Evolutionary conservation across 2,797 vertebrate genomes (phyloP), one percentile per base, ranked within the genome.

Genomic region (Astyanax mexicanus): DNA sequence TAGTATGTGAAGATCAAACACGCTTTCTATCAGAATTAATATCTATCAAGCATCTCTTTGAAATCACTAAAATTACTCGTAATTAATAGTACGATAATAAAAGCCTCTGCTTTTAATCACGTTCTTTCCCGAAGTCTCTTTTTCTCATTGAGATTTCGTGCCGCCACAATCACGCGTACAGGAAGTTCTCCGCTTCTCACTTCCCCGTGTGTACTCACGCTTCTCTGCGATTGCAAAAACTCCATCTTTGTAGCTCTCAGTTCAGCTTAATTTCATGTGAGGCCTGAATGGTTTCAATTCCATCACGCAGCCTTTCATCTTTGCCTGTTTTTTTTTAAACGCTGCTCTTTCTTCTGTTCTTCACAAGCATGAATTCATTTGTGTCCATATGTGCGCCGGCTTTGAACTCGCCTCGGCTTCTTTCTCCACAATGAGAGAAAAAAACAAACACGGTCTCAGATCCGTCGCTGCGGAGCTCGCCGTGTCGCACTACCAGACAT

Each of bases 291-390:
- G 82, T 88, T 88, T 86, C 80, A 84, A 86, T 86, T 87, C 72
- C 72, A 77, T 77, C 76, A 72, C 70, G 78, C 72, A 67, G 74
- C 58, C 81, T 88, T 87, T 87, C 83, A 88, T 87, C 85, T 84
- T 72, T 62, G 19, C 27, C 70, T 19, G 17, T 38, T 52, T 68
- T 70, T 81, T 79, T 40, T 72, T 66, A 37, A 65, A 73, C 77
- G 17, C 64, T 67, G 40, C 51, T 52, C 69, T 85, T 82, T 82
- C 77, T 86, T 84, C 82, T 71, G 64, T 72, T 86, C 71, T 78
- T 78, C 77, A 49, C 81, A 87, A 84, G 83, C 85, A 86, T 85
- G 84, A 80, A 86, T 86, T 86, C 45, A 86, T 88, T 88, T 86
- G 80, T 47, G 79, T 80, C 83, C 87, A 88, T 85, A 86, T 87